These are phyloP conservation scores for Plebejus melissa DNA, from an alignment of 2,888 invertebrate genomes.

Conservation along the genomic window DNA sequence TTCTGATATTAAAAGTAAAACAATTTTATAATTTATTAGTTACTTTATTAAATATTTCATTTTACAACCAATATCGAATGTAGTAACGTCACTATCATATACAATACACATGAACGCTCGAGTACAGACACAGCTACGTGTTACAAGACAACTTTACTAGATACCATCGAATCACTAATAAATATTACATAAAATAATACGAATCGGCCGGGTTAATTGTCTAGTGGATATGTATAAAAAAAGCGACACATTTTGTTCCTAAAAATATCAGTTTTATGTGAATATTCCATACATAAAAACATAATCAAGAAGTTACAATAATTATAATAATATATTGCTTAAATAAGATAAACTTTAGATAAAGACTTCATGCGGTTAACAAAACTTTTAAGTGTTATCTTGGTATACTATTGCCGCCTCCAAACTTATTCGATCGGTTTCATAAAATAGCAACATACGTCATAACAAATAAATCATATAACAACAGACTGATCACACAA, in stretches of 20 bases:
- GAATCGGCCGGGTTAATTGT: slow-evolving; percentile 54
- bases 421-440: neutral
- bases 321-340: neutral
- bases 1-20: slow-evolving; percentile 23
- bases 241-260: neutral
- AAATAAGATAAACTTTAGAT: neutral
- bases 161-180: slow-evolving; percentile 14
- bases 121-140: slow-evolving; percentile 68
- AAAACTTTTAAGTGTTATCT: slow-evolving; percentile 52
- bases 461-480: slow-evolving; percentile 76
- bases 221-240: slow-evolving; percentile 64
- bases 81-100: slow-evolving; percentile 70
- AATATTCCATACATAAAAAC: neutral
- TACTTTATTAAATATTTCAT: slow-evolving; percentile 77
- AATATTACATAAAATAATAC: slow-evolving; percentile 41
- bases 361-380: neutral
- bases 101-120: slow-evolving; percentile 61
- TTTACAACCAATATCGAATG: slow-evolving; percentile 76
- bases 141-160: slow-evolving; percentile 43
- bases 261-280: neutral
- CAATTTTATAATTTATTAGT: slow-evolving; percentile 42
- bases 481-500: slow-evolving; percentile 78
- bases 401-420: slow-evolving; percentile 5
- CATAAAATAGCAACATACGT: slow-evolving; percentile 67
- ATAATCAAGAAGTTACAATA: neutral